phyloP scores from a whole-genome alignment of 2,888 invertebrate genomes.

The Plagodis dolabraria region DNA sequence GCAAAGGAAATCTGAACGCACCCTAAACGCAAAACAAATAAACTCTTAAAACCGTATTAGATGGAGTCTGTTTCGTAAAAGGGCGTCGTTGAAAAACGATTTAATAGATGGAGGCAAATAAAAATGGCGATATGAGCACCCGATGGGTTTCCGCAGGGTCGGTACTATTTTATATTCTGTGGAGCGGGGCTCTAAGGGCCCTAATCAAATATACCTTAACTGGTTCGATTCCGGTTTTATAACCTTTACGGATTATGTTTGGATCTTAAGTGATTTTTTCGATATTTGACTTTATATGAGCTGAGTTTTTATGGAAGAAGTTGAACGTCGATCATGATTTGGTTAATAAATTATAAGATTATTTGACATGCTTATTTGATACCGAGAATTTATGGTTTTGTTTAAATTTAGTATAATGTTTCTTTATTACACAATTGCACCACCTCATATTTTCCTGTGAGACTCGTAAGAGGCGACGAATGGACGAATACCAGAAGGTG shows the following conservation, averaged over 20 bases:
- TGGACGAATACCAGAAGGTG: too few species aligned
- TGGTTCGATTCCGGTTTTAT: slow-evolving; percentile 60
- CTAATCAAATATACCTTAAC: slow-evolving; percentile 79
- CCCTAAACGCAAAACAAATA: slow-evolving; percentile 45
- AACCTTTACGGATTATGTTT: slow-evolving; percentile 59
- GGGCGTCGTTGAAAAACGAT: slow-evolving; percentile 71
- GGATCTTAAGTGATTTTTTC: slow-evolving; percentile 60
- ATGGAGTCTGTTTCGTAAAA: slow-evolving; percentile 52
- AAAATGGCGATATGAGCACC: slow-evolving; percentile 65
- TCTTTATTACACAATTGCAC: too few species aligned
- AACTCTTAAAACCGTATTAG: slow-evolving; percentile 50
- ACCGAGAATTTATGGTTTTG: too few species aligned
- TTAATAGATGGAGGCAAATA: slow-evolving; percentile 69
- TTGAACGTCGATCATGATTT: slow-evolving; percentile 9
- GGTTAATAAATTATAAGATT: slow-evolving; percentile 4
- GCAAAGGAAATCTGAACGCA: slow-evolving; percentile 21
- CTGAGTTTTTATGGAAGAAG: slow-evolving; percentile 27
- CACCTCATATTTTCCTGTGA: too few species aligned
- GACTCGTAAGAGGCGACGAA: too few species aligned
- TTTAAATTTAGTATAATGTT: too few species aligned
- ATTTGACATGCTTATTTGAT: not conserved
- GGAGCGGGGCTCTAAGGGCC: slow-evolving; percentile 44
- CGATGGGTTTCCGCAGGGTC: slow-evolving; percentile 50
- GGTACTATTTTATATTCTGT: not conserved
- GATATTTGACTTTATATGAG: slow-evolving; percentile 28